Evolutionary conservation across 2,888 invertebrate species (phyloP).

Genomic region (Apamea anceps): DNA sequence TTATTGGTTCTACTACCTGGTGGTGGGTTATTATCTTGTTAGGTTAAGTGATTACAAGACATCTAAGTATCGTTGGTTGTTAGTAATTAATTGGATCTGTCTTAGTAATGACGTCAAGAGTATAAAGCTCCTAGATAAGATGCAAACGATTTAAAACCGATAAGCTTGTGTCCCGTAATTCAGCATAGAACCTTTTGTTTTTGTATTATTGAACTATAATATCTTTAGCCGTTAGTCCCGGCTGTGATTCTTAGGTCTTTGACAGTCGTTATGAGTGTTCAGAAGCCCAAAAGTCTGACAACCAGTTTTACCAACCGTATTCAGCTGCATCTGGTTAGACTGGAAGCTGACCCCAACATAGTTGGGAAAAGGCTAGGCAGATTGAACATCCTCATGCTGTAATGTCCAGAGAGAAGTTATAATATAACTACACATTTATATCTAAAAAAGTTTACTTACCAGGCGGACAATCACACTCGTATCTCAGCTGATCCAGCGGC

Average conservation of each 20-base stretch:
- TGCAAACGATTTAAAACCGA: too few species aligned
- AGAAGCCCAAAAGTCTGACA: too few species aligned
- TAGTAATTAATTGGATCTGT: neutral
- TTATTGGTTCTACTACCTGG: slow-evolving; percentile 19
- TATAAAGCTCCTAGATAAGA: neutral
- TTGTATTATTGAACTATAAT: neutral
- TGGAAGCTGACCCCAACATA: neutral
- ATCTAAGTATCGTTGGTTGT: neutral
- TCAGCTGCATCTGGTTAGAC: neutral
- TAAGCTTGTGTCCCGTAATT: neutral
- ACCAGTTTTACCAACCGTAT: neutral
- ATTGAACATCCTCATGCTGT: neutral
- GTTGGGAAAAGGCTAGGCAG: neutral
- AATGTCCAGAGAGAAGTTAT: too few species aligned
- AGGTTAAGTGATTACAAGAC: neutral
- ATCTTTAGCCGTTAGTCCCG: too few species aligned
- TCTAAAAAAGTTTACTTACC: slow-evolving; percentile 91
- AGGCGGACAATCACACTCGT: slow-evolving; percentile 96
- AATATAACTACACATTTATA: neutral
- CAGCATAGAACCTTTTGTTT: neutral
- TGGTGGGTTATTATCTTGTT: slow-evolving; percentile 10
- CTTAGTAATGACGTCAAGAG: neutral
- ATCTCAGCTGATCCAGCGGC: slow-evolving; percentile 94
- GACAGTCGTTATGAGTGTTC: neutral
- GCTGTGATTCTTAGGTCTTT: neutral